A percentile compares a stretch with the other conserved stretches of the same genome.
Evolutionary conservation across 2,797 vertebrate species (phyloP).

Genomic region (Lepus oiostolus): DNA sequence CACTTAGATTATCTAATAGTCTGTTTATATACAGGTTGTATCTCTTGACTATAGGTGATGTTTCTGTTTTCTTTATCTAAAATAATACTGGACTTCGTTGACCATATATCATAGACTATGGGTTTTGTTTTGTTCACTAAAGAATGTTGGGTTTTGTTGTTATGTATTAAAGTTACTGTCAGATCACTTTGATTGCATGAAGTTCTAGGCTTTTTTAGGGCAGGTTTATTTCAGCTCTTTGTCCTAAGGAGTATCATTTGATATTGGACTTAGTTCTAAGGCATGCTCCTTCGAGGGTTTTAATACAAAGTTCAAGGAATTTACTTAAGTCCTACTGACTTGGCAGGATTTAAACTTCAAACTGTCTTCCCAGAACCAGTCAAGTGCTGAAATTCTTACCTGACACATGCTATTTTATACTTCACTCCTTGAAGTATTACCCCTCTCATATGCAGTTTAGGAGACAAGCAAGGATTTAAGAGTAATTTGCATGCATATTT

Average conservation of each 20-base stretch:
- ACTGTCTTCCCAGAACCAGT: neutral
- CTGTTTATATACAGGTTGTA: neutral
- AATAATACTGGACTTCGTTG: neutral
- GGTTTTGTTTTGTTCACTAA: neutral
- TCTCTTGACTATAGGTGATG: neutral
- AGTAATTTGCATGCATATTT: neutral
- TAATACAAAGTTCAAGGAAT: neutral
- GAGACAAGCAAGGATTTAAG: neutral
- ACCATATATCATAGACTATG: neutral
- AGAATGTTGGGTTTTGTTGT: neutral
- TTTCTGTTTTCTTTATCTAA: neutral
- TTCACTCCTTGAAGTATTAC: neutral
- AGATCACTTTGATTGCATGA: neutral
- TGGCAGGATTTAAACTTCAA: neutral
- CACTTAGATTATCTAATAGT: neutral
- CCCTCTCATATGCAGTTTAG: neutral
- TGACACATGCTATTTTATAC: neutral
- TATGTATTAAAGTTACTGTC: neutral
- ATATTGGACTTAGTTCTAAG: neutral
- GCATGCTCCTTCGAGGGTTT: neutral
- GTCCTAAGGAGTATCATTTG: neutral
- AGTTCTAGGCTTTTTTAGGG: neutral
- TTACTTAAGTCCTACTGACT: neutral
- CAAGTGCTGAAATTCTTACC: neutral
- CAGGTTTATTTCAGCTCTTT: neutral